Evolutionary conservation across 2,113 vertebrate genomes (phyloP), one percentile per base, ranked within the genome.

Genomic region (Alosa alosa): DNA sequence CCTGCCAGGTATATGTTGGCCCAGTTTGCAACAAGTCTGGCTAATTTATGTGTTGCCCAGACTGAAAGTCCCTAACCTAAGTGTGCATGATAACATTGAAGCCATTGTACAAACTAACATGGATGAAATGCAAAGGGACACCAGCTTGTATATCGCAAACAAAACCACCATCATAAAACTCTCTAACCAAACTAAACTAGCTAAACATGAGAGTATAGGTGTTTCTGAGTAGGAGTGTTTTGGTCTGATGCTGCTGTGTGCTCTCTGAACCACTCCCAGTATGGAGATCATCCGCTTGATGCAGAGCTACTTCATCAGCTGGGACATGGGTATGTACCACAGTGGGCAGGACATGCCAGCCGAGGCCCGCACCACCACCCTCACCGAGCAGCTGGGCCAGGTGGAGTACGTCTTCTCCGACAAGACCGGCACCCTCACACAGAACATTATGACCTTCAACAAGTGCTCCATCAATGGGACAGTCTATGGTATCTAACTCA

Each of bases 371-470:
- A 95, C 94, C 0, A 95, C 93, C 49, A 95, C 92, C 0, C 93
- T 95, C 7, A 95, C 91, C 2, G 95, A 95, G 81, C 94, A 96
- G 75, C 90, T 95, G 81, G 94, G 94, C 7, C 94, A 96, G 86
- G 92, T 94, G 57, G 92, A 95, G 81, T 95, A 92, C n/a, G 82
- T 96, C 89, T 96, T 96, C 89, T 94, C 94, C 0, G 94, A 94
- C 87, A 95, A 96, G 93, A 96, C 94, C 0, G 94, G 93, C 25
- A 94, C 94, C 25, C 92, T 95, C 44, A 95, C 93, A 36, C 93
- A 96, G 84, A 96, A 96, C 87, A 93, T 95, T 86, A 94, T 95
- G 93, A 90, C 92, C 86, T 96, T 96, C 72, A 94, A 94, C 87
- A 94, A 93, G 85, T 95, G 94, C 81, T 96, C 92, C 86, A 94